Evolutionary conservation across 2,797 vertebrate genomes (phyloP).

Genomic region (Lacerta agilis): DNA sequence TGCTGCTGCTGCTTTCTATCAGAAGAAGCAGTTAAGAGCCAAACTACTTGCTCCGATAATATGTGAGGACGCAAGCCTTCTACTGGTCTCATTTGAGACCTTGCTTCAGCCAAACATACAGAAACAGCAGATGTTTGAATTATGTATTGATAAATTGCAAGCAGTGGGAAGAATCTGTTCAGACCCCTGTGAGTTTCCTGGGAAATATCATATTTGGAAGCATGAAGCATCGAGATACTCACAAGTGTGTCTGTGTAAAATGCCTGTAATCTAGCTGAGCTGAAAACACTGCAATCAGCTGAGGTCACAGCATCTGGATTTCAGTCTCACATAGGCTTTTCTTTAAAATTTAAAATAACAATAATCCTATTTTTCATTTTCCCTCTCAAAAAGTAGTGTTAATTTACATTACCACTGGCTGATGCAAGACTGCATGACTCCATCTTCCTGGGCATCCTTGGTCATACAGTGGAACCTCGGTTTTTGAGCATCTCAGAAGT

Average conservation of each 20-base stretch:
- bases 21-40: not conserved
- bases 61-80: not conserved
- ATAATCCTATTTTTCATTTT: not conserved
- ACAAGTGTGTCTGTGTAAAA: not conserved
- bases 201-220: not conserved
- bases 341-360: no score
- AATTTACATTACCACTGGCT: not conserved
- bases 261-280: not conserved
- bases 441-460: not conserved
- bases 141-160: not conserved
- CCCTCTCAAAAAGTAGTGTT: not conserved
- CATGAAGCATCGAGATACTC: not conserved
- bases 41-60: not conserved
- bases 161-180: not conserved
- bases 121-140: not conserved
- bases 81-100: accelerated
- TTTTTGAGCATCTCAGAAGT: no score
- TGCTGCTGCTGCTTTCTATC: not conserved
- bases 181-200: not conserved
- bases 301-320: not conserved
- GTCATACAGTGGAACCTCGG: no score
- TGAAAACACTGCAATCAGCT: not conserved
- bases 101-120: accelerated
- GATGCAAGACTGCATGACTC: not conserved
- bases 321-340: not conserved